Evolutionary conservation across 2,888 invertebrate species (phyloP), one percentile per base, ranked within the genome.

Genomic region (Drosophila neotestacea): DNA sequence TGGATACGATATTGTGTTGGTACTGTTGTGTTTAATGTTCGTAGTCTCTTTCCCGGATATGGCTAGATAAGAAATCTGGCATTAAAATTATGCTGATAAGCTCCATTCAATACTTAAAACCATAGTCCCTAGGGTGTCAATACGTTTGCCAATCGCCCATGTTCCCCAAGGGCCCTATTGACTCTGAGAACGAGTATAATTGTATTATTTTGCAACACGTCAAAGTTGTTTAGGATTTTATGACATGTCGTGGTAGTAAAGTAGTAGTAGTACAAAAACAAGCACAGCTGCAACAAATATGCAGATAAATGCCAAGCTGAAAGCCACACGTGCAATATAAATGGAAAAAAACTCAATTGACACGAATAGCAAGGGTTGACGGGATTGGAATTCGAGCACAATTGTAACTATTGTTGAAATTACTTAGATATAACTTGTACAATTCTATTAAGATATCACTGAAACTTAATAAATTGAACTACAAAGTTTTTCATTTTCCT

Each of bases 241-340:
- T 74, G 70, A 70, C 65, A 60, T 42, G 59, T 64, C 47, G 62
- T 60, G 48, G 65, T 28, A 48, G 65, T 74, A 73, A 86, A 22
- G 22, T 22, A 1, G 22, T 3, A 22, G 22, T 22, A 22, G 22
- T 22, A 22, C 22, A 22, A 22, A 22, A 22, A 70, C 64, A 84
- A 84, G 85, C 89, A 84, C 84, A 84, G 89, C 84, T 84, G 84
- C 84, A 84, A 64, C 84, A 73, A 80, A 73, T 83, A 88, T 83
- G 89, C 84, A 88, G 88, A 84, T 80, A 72, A 70, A 58, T 70
- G 51, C 22, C 66, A 55, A 88, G 88, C 88, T 80, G 70, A 70
- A 58, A 67, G 51, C 30, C 66, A 55, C 73, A 75, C 75, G 75
- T 75, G 77, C 75, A 71, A 42, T 51, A 59, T 38, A 54, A 41